Base-by-base conservation (phyloP, 2,888 invertebrate genomes). In the Amblyjoppa proteus region DNA sequence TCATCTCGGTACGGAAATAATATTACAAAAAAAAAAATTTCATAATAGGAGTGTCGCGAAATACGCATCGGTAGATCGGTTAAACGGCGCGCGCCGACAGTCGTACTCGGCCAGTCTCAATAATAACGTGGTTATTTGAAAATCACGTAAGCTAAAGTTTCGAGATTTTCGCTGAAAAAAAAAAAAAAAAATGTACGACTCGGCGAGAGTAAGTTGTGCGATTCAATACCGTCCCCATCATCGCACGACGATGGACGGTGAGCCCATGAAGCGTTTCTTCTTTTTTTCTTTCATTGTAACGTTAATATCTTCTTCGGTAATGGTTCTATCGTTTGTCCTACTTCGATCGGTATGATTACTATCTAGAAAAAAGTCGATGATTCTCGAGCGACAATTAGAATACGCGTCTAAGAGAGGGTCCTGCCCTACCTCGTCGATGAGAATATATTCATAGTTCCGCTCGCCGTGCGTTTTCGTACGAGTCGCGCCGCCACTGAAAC, bases 371-470 rank as follows among this genome's bases (percentile, higher is more conserved):
- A 49, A 49, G 66, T 82, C 68, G 71, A 85, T 76, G 71, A 87
- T 81, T 75, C 70, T 84, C 78, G 66, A 83, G 74, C 68, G 64
- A 83, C 71, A 89, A 89, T 31, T 88, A 89, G 81, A 90, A 91
- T 89, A 91, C 88, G 81, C 89, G 88, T 87, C 90, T 92, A 92
- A 90, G 89, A 83, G 73, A 90, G 90, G 88, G 89, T 91, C 92
- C 91, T 92, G 89, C 92, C 91, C 96, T 97, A 97, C 96, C 97
- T 97, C 89, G 96, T 96, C 66, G 94, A 93, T 68, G 97, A 96
- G 94, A 97, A 97, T 94, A 97, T 96, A 94, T 96, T 97, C 94
- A 97, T 97, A 83, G 97, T 96, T 92, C 96, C 97, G 85, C 96
- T 96, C 83, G 96, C 95, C 85, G 96, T 96, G 90, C 97, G 95